Evolutionary conservation across 1,140 invertebrate species (phyloP), one percentile per base, ranked within the genome.

Genomic region (Pseudoatta argentina): DNA sequence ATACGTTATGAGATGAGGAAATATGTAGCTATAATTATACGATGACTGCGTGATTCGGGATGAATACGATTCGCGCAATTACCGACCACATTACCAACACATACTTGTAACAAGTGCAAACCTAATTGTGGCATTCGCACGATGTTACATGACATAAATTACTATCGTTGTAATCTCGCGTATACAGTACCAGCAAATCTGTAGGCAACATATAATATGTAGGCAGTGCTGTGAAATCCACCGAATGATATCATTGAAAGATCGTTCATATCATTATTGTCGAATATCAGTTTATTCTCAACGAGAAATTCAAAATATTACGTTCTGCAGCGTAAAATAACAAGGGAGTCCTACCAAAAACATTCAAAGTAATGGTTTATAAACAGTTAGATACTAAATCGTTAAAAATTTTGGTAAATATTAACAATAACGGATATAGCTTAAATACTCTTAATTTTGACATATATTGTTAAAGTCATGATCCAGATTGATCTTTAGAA

Each of bases 111-210:
- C 64, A n/a, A n/a, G 34, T 30, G 6, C n/a, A 4, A 14, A 53
- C 8, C 27, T 21, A 57, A 30, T 73, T 55, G 53, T 51, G 39
- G 14, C 64, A 85, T 30, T 30, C 48, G 51, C 51, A 16, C 34
- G 48, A 53, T 16, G 7, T 27, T 67, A 44, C 39, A n/a, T 66
- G 44, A 85, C 64, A 77, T 87, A 75, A 85, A 85, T 76, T 27
- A 30, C 12, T 27, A 53, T 6, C 64, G 57, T 88, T 88, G 87
- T 86, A 48, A 88, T 81, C 75, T 76, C 27, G 55, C 27, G 2
- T 53, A 24, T 39, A 76, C 69, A 34, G 30, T 66, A 44, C 24
- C 53, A 63, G 48, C 14, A 61, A 85, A 73, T 57, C 59, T 27
- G 61, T 61, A 44, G 39, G 57, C 14, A 71, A 24, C 30, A 64